Evolutionary conservation across 2,888 invertebrate genomes (phyloP), one percentile per base, ranked within the genome.

Genomic region (Coenonympha arcania): DNA sequence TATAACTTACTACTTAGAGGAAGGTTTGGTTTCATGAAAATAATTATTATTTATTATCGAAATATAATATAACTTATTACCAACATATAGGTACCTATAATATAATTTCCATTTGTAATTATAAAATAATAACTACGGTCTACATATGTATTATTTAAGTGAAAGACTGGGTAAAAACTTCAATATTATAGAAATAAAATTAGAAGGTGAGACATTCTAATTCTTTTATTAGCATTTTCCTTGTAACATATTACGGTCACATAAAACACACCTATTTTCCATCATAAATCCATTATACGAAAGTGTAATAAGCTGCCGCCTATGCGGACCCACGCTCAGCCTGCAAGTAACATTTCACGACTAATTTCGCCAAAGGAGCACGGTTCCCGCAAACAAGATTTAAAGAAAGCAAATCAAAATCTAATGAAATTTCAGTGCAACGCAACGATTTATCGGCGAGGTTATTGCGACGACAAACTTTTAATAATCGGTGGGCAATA

Each of bases 251-350:
- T 39, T 24, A 39, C 22, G 15, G 24, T 34, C 8, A 26, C 37
- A 20, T 39, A 46, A 36, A 36, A 26, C 28, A 36, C 18, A 28
- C 48, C 22, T 30, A 36, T 48, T 51, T 51, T 51, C 51, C 48
- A 56, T 55, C 54, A 40, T 26, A 43, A 43, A 43, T 43, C 40
- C 24, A 56, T 55, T 58, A 57, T 50, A 53, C 53, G 59, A 63
- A 67, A 66, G 68, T 67, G 64, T 72, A 74, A 71, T 71, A 75
- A 73, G 74, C 69, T 65, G 59, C 65, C 60, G 62, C 64, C 66
- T 72, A 71, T 71, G 72, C 71, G 61, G 65, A 59, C 61, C 59
- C 71, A 70, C 66, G 70, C 54, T 52, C 62, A 58, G 60, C 54
- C 61, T 48, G 58, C 54, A 60, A 61, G 60, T 63, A 54, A 64